Evolutionary conservation across 2,113 vertebrate genomes (phyloP).

Genomic region (Sterrhoptilus dennistouni): DNA sequence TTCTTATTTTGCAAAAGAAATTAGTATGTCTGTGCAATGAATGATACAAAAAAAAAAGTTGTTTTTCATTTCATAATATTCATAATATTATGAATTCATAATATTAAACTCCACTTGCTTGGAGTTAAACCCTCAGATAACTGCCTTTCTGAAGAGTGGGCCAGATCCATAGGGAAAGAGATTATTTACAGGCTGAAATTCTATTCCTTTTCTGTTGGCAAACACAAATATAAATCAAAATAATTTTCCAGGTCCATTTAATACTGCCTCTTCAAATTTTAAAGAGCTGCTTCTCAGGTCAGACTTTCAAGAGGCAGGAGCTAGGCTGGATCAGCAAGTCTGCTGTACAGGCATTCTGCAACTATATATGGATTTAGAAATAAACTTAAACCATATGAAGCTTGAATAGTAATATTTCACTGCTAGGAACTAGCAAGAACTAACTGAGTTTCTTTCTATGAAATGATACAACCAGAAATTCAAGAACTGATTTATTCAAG

Average conservation of each 20-base stretch:
- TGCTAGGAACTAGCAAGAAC: neutral
- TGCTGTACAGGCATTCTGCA: neutral
- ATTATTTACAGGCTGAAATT: neutral
- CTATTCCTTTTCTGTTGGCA: neutral
- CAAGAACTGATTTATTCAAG: neutral
- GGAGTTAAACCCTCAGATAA: neutral
- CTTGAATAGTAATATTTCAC: neutral
- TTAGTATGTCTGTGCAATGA: neutral
- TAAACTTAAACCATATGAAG: neutral
- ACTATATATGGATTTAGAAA: neutral
- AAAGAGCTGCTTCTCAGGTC: neutral
- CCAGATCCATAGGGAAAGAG: neutral
- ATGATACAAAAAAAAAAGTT: neutral
- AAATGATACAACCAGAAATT: neutral
- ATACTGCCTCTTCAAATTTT: neutral
- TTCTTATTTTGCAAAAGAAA: neutral
- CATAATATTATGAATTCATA: no score
- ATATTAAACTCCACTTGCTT: neutral
- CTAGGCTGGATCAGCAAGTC: neutral
- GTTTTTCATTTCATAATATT: neutral
- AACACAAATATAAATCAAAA: neutral
- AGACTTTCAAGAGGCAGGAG: constrained; percentile 16
- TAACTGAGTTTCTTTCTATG: neutral
- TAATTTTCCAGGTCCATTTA: neutral
- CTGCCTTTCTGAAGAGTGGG: neutral